Evolutionary conservation across 2,113 vertebrate genomes (phyloP).

Genomic region (Ailurus styani): DNA sequence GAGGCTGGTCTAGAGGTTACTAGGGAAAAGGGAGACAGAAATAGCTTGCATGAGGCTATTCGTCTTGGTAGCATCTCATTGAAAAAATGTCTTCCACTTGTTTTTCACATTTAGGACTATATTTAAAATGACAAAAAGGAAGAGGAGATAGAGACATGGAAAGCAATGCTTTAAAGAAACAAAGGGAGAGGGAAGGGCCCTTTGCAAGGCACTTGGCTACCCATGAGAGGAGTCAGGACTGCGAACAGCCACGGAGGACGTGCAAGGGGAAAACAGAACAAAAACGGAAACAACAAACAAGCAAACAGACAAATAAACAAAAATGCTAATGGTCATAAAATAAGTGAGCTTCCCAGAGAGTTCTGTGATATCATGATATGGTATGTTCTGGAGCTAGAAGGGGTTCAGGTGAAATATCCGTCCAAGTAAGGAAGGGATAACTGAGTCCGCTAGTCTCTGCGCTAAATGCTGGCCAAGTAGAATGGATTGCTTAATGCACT

Average conservation of each 20-base stretch:
- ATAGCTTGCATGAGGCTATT: neutral
- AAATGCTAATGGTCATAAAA: neutral
- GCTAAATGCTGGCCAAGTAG: neutral
- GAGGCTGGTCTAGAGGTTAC: neutral
- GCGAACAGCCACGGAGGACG: neutral
- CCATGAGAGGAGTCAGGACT: neutral
- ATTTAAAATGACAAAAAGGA: neutral
- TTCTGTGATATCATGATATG: neutral
- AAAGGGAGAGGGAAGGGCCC: neutral
- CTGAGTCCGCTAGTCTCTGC: neutral
- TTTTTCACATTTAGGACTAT: neutral
- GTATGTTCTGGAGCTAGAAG: neutral
- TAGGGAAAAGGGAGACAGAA: neutral
- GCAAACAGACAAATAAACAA: too few species aligned
- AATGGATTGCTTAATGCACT: neutral
- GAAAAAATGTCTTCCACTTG: neutral
- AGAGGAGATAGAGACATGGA: neutral
- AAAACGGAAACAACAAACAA: too few species aligned
- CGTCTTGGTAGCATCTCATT: neutral
- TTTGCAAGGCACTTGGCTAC: neutral
- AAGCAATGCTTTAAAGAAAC: neutral
- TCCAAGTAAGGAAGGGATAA: neutral
- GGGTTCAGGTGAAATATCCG: neutral
- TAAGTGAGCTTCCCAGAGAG: slow-evolving; percentile 9
- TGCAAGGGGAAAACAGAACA: neutral